Evolutionary conservation across 1,140 invertebrate genomes (phyloP).

Genomic region (Sesamia nonagrioides): DNA sequence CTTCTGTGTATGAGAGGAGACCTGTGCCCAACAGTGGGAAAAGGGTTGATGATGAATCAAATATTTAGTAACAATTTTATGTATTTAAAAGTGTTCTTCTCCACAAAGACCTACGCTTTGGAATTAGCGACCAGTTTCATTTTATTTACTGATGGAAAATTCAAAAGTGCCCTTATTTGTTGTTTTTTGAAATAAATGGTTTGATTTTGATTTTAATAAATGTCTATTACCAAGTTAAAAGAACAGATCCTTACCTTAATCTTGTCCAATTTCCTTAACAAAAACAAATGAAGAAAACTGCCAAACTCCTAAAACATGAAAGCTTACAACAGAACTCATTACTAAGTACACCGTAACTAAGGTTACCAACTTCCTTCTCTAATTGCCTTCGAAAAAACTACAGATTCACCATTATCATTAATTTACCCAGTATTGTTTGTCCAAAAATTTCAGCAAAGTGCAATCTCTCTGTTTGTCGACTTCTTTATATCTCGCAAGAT

Average conservation of each 20-base stretch:
- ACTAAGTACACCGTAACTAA: conserved; percentile 5
- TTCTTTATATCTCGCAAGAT: conserved; percentile 34
- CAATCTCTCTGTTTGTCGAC: conserved; percentile 37
- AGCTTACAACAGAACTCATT: not conserved
- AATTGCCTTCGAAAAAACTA: conserved; percentile 31
- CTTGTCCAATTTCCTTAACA: conserved; percentile 3
- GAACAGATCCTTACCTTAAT: not conserved
- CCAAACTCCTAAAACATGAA: not conserved
- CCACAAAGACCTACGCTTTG: no score
- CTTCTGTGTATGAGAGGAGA: no score
- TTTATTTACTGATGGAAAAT: no score
- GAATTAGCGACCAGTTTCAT: no score
- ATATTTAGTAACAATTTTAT: no score
- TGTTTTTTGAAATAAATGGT: no score
- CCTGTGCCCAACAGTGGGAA: no score
- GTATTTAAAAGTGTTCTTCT: no score
- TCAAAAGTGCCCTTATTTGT: no score
- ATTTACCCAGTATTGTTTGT: conserved; percentile 31
- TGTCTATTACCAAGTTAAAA: not conserved
- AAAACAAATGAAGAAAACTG: not conserved
- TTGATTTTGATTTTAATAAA: no score
- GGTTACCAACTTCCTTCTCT: conserved; percentile 13
- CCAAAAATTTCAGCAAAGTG: conserved; percentile 28
- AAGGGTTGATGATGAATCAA: no score
- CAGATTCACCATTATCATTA: not conserved